A percentile compares a stretch with the other conserved stretches of the same genome.
Conservation (phyloP, 1,140 invertebrate species). For the Lepidurus packardi region DNA sequence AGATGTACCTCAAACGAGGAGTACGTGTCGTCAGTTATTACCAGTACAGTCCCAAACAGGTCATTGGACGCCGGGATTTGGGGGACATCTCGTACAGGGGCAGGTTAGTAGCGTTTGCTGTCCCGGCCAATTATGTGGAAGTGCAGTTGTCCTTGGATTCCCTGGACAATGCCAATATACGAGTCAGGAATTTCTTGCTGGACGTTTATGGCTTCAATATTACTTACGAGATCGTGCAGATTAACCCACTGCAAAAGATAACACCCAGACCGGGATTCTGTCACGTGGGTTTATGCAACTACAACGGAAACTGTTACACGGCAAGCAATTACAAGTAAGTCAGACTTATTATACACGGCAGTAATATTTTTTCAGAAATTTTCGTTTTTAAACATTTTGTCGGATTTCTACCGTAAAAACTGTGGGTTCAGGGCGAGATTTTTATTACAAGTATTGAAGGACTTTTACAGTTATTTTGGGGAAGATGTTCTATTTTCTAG, state of each 20-base stretch:
- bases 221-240: constrained; percentile 69
- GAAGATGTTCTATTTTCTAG: no score
- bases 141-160: constrained; percentile 66
- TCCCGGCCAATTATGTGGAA: constrained; percentile 66
- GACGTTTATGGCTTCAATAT: constrained; percentile 88
- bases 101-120: constrained; percentile 46
- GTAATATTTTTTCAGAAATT: no score
- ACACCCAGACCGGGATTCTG: constrained; percentile 57
- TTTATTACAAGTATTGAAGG: no score
- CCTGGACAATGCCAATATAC: constrained; percentile 72
- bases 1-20: constrained; percentile 74
- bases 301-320: constrained; percentile 73
- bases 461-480: no score
- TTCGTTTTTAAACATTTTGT: no score
- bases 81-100: constrained; percentile 29
- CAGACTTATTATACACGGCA: not conserved
- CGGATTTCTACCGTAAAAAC: no score
- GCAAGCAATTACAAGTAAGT: constrained; percentile 61
- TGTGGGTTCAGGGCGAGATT: no score
- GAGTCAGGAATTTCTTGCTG: constrained; percentile 69
- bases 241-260: constrained; percentile 41
- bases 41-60: constrained; percentile 45
- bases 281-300: constrained; percentile 69
- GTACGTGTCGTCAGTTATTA: constrained; percentile 73
- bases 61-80: constrained; percentile 5